Conservation (phyloP, 2,113 vertebrate genomes). For the Proteles cristata region DNA sequence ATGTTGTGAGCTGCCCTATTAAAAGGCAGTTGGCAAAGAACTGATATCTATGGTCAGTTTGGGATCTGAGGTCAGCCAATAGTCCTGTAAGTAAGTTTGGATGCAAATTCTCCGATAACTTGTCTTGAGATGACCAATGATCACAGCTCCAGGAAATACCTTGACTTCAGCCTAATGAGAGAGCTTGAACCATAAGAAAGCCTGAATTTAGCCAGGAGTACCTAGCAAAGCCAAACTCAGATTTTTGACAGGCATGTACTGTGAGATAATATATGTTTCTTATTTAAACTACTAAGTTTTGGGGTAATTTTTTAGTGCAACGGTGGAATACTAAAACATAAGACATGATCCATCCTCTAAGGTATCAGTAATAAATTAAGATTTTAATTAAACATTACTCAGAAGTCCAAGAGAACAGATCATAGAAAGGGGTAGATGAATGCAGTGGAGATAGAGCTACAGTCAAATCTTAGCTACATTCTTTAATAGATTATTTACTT, state of each 20-base stretch:
- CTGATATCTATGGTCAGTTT: background rate
- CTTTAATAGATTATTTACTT: background rate
- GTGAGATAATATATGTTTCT: background rate
- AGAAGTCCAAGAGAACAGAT: background rate
- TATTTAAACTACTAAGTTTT: background rate
- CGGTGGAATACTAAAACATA: background rate
- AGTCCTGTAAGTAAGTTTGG: background rate
- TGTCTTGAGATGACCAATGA: background rate
- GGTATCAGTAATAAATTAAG: background rate
- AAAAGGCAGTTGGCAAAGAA: background rate
- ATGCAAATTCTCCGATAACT: background rate
- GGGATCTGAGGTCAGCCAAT: background rate
- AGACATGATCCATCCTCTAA: background rate
- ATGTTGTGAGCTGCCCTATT: background rate
- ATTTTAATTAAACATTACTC: background rate
- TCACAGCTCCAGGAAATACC: too few relatives aligned
- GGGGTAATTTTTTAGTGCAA: background rate
- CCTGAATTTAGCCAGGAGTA: background rate
- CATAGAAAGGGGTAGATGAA: background rate
- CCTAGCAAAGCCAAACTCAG: background rate
- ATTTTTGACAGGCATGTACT: background rate
- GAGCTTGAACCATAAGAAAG: background rate
- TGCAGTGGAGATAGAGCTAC: background rate
- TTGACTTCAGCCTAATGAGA: background rate
- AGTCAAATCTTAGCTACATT: background rate